Percentiles rank a stretch among this genome's conserved stretches.
These are phyloP conservation scores for Octopus bimaculoides DNA, from an alignment of 1,140 invertebrate species.

Conservation along the genomic window DNA sequence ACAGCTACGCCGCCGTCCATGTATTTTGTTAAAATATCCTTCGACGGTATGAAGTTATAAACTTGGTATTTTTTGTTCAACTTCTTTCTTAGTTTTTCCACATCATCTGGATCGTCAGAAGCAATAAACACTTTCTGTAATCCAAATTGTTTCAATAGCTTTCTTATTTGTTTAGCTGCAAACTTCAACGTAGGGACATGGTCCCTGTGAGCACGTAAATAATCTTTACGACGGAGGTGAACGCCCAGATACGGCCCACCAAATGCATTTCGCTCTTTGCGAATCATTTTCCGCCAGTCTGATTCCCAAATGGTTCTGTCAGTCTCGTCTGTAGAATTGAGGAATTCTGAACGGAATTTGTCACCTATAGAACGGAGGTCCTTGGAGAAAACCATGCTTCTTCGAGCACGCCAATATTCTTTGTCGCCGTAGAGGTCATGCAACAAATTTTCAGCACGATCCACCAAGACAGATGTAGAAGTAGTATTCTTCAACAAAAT, in stretches of 20 bases:
- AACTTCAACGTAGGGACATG: slow-evolving; percentile 71
- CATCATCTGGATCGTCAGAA: slow-evolving; percentile 68
- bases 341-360: slow-evolving; percentile 67
- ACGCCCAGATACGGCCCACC: slow-evolving; percentile 78
- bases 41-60: slow-evolving; percentile 59
- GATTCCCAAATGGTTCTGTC: slow-evolving; percentile 64
- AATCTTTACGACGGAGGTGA: slow-evolving; percentile 84
- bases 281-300: slow-evolving; percentile 68
- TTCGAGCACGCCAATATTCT: slow-evolving; percentile 76
- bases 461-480: slow-evolving; percentile 70
- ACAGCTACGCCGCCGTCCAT: slow-evolving; percentile 89
- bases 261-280: slow-evolving; percentile 52
- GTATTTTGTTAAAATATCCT: slow-evolving; percentile 54
- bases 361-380: slow-evolving; percentile 70
- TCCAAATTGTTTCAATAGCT: slow-evolving; percentile 63
- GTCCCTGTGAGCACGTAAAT: slow-evolving; percentile 67
- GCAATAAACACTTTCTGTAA: slow-evolving; percentile 75
- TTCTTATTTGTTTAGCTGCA: slow-evolving; percentile 71
- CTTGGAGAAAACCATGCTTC: slow-evolving; percentile 86
- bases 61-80: slow-evolving; percentile 46
- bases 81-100: slow-evolving; percentile 31
- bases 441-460: slow-evolving; percentile 83
- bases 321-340: slow-evolving; percentile 69
- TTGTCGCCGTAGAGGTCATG: slow-evolving; percentile 82
- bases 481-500: slow-evolving; percentile 49